Percentiles rank a stretch among this genome's conserved stretches.
These are phyloP conservation scores for Pocillopora meandrina DNA, from an alignment of 92 coral and sea anemone genomes.

Conservation along the genomic window DNA sequence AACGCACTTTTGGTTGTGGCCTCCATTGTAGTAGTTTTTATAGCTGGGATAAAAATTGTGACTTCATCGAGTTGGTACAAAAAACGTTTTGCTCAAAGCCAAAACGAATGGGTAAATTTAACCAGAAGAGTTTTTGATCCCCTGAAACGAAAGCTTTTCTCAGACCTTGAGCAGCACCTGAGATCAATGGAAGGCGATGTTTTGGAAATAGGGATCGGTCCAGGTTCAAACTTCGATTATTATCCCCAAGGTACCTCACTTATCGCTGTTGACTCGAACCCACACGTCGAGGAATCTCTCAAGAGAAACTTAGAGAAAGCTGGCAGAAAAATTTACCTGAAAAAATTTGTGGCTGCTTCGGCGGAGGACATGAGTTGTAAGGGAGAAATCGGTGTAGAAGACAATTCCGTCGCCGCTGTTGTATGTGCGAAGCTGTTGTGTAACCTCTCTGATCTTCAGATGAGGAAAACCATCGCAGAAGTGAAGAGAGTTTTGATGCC, in stretches of 20 bases:
- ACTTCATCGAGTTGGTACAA: constrained; percentile 14
- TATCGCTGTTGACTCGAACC: constrained; percentile 39
- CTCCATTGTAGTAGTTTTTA: background rate
- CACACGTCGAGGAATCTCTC: constrained; percentile 34
- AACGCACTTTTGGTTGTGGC: background rate
- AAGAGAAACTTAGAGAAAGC: constrained; percentile 17
- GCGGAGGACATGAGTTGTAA: constrained; percentile 48
- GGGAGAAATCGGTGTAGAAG: constrained; percentile 31
- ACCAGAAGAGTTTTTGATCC: background rate
- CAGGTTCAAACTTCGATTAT: constrained; percentile 27
- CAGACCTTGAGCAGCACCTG: constrained; percentile 8
- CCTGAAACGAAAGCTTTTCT: constrained; percentile 22
- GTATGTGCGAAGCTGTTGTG: constrained; percentile 58
- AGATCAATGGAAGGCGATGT: constrained; percentile 37
- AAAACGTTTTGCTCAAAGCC: background rate
- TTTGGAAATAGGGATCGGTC: constrained; percentile 46
- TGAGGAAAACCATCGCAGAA: constrained; percentile 45
- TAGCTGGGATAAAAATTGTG: background rate
- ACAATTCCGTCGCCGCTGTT: constrained; percentile 67
- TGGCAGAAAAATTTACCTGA: constrained; percentile 31
- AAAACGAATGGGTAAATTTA: background rate
- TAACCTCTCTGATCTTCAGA: constrained; percentile 34
- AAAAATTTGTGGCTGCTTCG: constrained; percentile 47
- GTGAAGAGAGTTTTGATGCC: constrained; percentile 63
- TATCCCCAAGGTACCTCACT: constrained; percentile 39